phyloP scores from a whole-genome alignment of 2,888 invertebrate genomes.

The Hypolimnas misippus region DNA sequence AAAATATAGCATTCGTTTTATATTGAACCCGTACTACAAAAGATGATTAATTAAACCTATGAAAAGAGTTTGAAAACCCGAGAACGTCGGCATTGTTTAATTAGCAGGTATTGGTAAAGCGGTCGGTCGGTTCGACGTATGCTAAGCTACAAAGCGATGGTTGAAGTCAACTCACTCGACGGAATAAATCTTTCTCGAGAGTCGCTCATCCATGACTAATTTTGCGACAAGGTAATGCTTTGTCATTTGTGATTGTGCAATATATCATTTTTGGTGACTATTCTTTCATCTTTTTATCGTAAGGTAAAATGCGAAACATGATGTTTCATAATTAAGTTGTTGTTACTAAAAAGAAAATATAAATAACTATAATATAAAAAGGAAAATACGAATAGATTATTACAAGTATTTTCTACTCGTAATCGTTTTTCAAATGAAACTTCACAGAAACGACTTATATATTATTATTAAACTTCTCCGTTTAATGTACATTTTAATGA shows the following conservation, averaged over 20 bases:
- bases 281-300: neutral
- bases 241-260: constrained; percentile 29
- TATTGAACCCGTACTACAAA: constrained; percentile 13
- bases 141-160: constrained; percentile 23
- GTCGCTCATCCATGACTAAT: constrained; percentile 39
- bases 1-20: constrained; percentile 10
- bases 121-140: constrained; percentile 24
- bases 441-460: too few species aligned
- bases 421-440: too few species aligned
- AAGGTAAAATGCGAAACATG: neutral
- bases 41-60: constrained; percentile 30
- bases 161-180: constrained; percentile 23
- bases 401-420: too few species aligned
- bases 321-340: too few species aligned
- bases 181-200: constrained; percentile 37
- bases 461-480: too few species aligned
- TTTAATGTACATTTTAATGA: too few species aligned
- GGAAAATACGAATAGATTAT: too few species aligned
- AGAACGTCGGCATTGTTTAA: constrained; percentile 26
- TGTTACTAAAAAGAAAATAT: too few species aligned
- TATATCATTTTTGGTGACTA: constrained; percentile 10
- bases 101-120: constrained; percentile 34
- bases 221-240: constrained; percentile 37
- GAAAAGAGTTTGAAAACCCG: constrained; percentile 22
- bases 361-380: too few species aligned